Conservation (phyloP, 2,888 invertebrate genomes). For the Cheilosia urbana region DNA sequence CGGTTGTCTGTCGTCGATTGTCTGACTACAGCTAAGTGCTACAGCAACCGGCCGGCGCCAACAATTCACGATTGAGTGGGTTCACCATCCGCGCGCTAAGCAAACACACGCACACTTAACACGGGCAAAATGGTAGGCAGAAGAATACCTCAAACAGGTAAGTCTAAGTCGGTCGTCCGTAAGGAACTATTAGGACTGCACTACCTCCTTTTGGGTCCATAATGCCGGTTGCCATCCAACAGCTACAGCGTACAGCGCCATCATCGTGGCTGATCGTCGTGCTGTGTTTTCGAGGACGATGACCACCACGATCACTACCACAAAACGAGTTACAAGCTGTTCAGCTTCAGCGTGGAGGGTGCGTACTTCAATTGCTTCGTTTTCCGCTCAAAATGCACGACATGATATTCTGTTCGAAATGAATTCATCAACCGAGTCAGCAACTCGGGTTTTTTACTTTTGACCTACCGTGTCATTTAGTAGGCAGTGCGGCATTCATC, state of each 20-base stretch:
- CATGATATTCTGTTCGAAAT: conserved; percentile 48
- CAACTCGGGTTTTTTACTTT: conserved; percentile 21
- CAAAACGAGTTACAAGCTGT: conserved; percentile 8
- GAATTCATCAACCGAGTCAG: conserved; percentile 60
- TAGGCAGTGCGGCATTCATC: conserved; percentile 42
- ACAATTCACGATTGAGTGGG: conserved; percentile 69
- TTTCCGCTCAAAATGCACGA: conserved; percentile 24
- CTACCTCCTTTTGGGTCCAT: conserved; percentile 15
- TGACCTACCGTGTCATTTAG: conserved; percentile 68
- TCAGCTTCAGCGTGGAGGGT: conserved; percentile 29
- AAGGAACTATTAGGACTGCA: conserved; percentile 44
- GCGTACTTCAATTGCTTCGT: conserved; percentile 47
- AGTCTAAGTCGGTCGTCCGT: conserved; percentile 39
- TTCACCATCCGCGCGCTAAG: conserved; percentile 39
- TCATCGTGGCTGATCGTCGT: conserved; percentile 25
- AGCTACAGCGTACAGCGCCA: conserved; percentile 43
- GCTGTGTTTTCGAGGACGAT: conserved; percentile 24
- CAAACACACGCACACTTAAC: conserved; percentile 21
- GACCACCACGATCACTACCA: conserved; percentile 23
- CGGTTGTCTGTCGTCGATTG: conserved; percentile 47
- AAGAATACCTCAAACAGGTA: conserved; percentile 33
- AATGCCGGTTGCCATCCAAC: conserved; percentile 39
- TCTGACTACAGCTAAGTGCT: conserved; percentile 48
- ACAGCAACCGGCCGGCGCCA: conserved; percentile 64
- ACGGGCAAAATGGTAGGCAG: conserved; percentile 7